A percentile compares a stretch with the other conserved stretches of the same genome.
These are phyloP conservation scores for Cryptotermes secundus DNA, from an alignment of 1,140 invertebrate species.

Conservation along the genomic window DNA sequence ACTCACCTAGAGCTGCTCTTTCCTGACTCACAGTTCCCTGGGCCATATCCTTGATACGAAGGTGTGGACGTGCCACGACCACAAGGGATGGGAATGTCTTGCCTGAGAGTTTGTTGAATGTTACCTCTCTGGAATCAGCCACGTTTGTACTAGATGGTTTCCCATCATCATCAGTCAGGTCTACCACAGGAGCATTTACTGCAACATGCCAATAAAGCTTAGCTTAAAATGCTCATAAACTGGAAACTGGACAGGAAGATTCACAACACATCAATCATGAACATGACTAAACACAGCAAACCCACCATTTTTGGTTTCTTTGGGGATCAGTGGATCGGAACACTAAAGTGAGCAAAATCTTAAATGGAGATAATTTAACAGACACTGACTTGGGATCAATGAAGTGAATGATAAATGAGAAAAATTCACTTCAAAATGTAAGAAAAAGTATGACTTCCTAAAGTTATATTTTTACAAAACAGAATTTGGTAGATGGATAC, in stretches of 20 bases:
- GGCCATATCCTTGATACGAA: conserved; percentile 63
- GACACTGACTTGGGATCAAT: no score
- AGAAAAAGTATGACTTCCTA: no score
- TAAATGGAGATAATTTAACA: no score
- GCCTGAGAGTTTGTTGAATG: conserved; percentile 65
- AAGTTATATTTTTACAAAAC: no score
- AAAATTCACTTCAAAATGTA: no score
- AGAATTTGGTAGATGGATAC: no score
- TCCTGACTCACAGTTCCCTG: conserved; percentile 46
- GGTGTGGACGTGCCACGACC: conserved; percentile 73
- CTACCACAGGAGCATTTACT: conserved; percentile 33
- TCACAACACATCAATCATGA: no score
- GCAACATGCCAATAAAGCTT: conserved; percentile 21
- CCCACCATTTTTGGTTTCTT: no score
- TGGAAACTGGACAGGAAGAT: no score
- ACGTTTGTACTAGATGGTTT: conserved; percentile 36
- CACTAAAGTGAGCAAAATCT: no score
- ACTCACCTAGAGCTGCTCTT: conserved; percentile 52
- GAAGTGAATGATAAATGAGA: no score
- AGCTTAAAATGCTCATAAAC: neutral
- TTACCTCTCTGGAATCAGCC: conserved; percentile 68
- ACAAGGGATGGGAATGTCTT: conserved; percentile 82
- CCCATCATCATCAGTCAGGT: conserved; percentile 45
- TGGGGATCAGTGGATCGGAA: no score
- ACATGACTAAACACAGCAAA: neutral